Conservation (phyloP, 2,113 vertebrate species). For the Chascanopsetta lugubris region DNA sequence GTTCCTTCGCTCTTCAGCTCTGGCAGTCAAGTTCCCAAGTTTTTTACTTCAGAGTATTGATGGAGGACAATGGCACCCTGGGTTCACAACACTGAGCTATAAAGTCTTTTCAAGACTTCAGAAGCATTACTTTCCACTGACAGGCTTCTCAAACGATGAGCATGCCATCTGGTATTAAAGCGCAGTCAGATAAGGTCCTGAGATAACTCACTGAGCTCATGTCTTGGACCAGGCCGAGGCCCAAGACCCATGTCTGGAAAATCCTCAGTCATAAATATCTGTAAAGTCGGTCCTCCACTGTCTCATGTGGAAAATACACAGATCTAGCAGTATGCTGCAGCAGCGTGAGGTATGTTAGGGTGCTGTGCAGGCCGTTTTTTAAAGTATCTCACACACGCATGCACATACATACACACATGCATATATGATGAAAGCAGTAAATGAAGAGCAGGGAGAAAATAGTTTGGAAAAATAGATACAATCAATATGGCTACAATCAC, state of each 20-base stretch:
- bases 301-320: constrained; percentile 35
- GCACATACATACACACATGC: too few species aligned
- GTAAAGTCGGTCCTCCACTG: constrained; percentile 11
- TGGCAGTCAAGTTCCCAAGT: constrained; percentile 21
- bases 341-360: too few species aligned
- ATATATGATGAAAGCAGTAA: too few species aligned
- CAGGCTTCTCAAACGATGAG: constrained; percentile 48
- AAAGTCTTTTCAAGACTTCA: constrained; percentile 46
- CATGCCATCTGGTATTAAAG: constrained; percentile 57
- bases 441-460: too few species aligned
- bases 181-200: constrained; percentile 49
- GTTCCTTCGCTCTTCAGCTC: constrained; percentile 24
- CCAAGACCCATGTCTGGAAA: constrained; percentile 34
- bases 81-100: constrained; percentile 22
- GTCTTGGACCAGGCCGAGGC: constrained; percentile 35
- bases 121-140: constrained; percentile 51
- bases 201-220: constrained; percentile 56
- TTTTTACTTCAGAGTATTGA: constrained; percentile 40
- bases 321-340: too few species aligned
- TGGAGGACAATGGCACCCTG: constrained; percentile 34
- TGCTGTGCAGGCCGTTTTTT: too few species aligned
- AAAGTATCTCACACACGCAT: too few species aligned
- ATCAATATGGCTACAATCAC: too few species aligned
- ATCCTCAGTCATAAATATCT: constrained; percentile 23
- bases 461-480: too few species aligned